Evolutionary conservation across 2,888 invertebrate genomes (phyloP).

Genomic region (Netelia fuscicornis): DNA sequence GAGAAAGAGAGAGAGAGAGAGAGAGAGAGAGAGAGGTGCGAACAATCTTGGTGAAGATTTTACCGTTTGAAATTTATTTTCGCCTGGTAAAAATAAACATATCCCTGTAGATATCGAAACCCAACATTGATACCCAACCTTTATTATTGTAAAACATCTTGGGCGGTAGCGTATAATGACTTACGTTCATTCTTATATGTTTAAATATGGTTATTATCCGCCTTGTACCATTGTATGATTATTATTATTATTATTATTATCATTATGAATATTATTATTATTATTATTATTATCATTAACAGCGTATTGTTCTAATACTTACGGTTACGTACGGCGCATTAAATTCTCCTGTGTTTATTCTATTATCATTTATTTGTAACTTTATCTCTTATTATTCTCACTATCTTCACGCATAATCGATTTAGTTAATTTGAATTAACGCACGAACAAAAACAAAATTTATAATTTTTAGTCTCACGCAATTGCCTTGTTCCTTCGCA

Average conservation of each 20-base stretch:
- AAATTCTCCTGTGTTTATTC: constrained; percentile 55
- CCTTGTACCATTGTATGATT: constrained; percentile 64
- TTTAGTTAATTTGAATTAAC: constrained; percentile 63
- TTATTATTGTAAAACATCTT: constrained; percentile 69
- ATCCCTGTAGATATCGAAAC: constrained; percentile 68
- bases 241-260: constrained; percentile 69
- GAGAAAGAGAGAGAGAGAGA: constrained; percentile 47
- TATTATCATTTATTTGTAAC: constrained; percentile 60
- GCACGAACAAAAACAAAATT: constrained; percentile 59
- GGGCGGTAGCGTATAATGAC: constrained; percentile 74
- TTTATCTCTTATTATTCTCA: constrained; percentile 50
- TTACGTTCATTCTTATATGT: constrained; percentile 57
- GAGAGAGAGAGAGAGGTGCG: constrained; percentile 55
- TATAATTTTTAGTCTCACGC: constrained; percentile 66
- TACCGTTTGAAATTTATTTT: constrained; percentile 8
- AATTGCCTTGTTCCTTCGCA: constrained; percentile 61
- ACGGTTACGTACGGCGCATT: constrained; percentile 60
- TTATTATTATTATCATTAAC: constrained; percentile 70
- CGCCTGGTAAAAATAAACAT: constrained; percentile 24
- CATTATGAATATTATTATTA: constrained; percentile 74
- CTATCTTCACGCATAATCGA: constrained; percentile 51
- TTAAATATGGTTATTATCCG: constrained; percentile 53
- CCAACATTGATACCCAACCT: constrained; percentile 44
- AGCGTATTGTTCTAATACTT: constrained; percentile 69
- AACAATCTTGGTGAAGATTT: constrained; percentile 54